Evolutionary conservation across 2,888 invertebrate species (phyloP), one percentile per base, ranked within the genome.

Genomic region (Sceliomorpha sp.): DNA sequence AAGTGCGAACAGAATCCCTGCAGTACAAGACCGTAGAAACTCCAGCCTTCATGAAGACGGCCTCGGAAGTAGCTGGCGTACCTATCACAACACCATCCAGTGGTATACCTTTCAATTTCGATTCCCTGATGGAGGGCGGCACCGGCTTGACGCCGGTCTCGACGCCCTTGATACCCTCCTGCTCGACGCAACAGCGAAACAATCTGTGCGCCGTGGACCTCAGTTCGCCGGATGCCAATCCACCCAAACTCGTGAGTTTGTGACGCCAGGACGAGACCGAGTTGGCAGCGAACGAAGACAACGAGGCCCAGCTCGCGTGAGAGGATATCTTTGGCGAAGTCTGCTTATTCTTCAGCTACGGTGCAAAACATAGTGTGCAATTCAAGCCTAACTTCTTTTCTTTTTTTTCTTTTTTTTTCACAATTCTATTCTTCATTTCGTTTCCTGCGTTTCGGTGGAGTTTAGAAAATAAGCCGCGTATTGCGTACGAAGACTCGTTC

Each of bases 61-160:
- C 90, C 72, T 90, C 91, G 74, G 93, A 94, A 80, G 92, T 94
- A 70, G 92, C 94, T 24, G 96, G 96, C 56, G 92, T 96, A 72
- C 92, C 95, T 78, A 96, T 97, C 80, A 94, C 94, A 70, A 96
- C 96, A 7, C 97, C 97, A 0, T 95, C 96, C 69, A 94, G 93
- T 79, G 97, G 96, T 45, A 93, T 96, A 74, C 93, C 93, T 77
- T 96, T 97, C 89, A 96, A 96, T 89, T 97, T 96, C 87, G 97
- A 98, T 82, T 95, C 95, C 75, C 91, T 98, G 66, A 96, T 97
- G 95, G 96, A 96, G 79, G 96, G 96, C 45, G 96, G 97, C 80
- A 96, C 97, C 1, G 97, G 97, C 0, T 90, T 98, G 42, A 97
- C 97, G 4, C 97, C 97, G 0, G 95, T 96, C 26, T 93, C 91